phyloP scores from a whole-genome alignment of 2,797 vertebrate genomes.

The Kryptopterus vitreolus region DNA sequence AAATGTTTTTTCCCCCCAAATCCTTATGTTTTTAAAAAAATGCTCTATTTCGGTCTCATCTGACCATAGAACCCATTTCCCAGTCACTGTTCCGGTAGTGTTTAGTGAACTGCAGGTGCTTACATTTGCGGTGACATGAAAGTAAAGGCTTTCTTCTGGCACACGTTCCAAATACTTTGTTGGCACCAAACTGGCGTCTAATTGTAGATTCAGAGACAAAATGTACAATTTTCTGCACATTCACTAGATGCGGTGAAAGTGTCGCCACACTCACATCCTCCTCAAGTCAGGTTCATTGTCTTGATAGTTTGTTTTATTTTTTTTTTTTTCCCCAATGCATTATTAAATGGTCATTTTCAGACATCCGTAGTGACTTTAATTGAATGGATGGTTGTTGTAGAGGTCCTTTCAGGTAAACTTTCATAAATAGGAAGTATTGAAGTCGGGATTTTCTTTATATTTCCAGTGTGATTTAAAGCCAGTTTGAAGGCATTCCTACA shows the following conservation, averaged over 20 bases:
- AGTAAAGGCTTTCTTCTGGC: constrained; percentile 1
- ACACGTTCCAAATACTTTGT: not conserved
- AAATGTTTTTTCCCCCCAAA: not conserved
- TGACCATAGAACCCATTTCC: not conserved
- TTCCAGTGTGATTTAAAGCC: not conserved
- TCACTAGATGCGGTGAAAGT: not conserved
- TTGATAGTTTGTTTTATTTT: too few species aligned
- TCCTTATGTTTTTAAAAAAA: not conserved
- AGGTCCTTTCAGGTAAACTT: not conserved
- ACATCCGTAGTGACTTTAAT: not conserved
- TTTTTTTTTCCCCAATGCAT: too few species aligned
- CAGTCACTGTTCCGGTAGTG: not conserved
- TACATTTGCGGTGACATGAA: constrained; percentile 22
- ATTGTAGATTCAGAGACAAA: constrained; percentile 3
- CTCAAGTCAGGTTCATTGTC: not conserved
- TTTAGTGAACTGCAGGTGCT: not conserved
- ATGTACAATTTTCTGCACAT: constrained; percentile 10
- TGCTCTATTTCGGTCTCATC: constrained; percentile 14
- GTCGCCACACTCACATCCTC: not conserved
- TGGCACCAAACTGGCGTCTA: not conserved
- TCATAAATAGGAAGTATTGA: not conserved
- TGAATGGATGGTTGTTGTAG: not conserved
- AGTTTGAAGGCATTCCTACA: not conserved
- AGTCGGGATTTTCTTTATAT: not conserved
- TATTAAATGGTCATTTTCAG: not conserved